These are phyloP conservation scores for Cottoperca gobio DNA, from an alignment of 2,797 vertebrate genomes.

Conservation along the genomic window DNA sequence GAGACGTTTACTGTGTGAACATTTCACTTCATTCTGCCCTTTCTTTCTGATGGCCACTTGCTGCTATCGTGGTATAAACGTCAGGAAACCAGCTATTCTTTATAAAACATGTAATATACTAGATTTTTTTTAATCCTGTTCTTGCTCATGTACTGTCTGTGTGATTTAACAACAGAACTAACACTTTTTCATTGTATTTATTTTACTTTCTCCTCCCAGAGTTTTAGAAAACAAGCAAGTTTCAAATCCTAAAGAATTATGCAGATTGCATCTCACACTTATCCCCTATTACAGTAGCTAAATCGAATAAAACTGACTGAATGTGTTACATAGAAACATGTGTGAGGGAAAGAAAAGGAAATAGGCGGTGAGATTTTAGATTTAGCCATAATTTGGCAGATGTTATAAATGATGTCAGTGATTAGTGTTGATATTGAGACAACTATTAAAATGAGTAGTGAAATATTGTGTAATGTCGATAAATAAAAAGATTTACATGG, in stretches of 20 bases:
- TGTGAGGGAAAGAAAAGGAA: background rate
- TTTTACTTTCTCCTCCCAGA: background rate
- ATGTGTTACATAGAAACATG: background rate
- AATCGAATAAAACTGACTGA: background rate
- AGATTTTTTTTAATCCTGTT: background rate
- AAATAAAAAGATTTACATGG: conserved; percentile 41
- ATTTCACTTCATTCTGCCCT: background rate
- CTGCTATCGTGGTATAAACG: background rate
- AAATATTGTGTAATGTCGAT: conserved; percentile 37
- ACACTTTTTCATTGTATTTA: background rate
- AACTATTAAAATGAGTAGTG: conserved; percentile 28
- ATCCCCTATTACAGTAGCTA: background rate
- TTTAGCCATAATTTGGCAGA: conserved; percentile 1
- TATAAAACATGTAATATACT: background rate
- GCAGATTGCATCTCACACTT: background rate
- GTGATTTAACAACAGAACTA: background rate
- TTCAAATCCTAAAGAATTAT: background rate
- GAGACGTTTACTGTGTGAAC: background rate
- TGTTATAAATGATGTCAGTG: conserved; percentile 15
- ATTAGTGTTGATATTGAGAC: conserved; percentile 22
- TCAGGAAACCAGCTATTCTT: background rate
- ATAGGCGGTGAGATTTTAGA: background rate
- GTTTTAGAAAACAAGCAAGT: background rate
- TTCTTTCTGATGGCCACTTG: background rate
- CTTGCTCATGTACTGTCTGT: background rate